phyloP scores from a whole-genome alignment of 2,797 vertebrate species.

The Cercopithecus petaurista region DNA sequence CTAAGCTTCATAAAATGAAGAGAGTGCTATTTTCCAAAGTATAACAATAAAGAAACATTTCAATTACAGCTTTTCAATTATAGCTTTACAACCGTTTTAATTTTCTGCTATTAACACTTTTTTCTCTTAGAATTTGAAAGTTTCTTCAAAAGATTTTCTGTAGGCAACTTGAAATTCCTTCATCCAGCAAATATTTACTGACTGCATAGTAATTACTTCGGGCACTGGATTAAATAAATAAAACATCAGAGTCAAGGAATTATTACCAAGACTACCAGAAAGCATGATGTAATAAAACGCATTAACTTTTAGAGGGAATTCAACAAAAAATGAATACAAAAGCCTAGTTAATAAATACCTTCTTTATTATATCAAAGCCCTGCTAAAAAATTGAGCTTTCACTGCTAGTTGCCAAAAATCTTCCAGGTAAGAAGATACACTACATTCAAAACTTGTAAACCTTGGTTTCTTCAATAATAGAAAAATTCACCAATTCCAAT shows the following conservation, averaged over 20 bases:
- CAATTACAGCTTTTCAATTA: conserved; percentile 5
- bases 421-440: background rate
- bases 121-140: conserved; percentile 39
- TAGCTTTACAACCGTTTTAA: conserved; percentile 20
- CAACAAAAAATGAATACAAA: conserved; percentile 40
- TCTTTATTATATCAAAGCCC: background rate
- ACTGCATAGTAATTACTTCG: conserved; percentile 12
- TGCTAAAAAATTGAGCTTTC: conserved; percentile 15
- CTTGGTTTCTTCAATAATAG: background rate
- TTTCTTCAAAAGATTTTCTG: conserved; percentile 27
- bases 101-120: conserved; percentile 28
- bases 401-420: background rate
- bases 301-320: background rate
- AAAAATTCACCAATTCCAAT: background rate
- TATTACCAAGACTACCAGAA: conserved; percentile 31
- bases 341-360: background rate
- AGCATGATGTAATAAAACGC: background rate
- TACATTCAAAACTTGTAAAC: background rate
- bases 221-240: conserved; percentile 30
- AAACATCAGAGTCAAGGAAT: conserved; percentile 22
- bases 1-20: background rate
- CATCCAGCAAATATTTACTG: conserved; percentile 37
- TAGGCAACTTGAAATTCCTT: conserved; percentile 4
- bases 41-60: conserved; percentile 18
- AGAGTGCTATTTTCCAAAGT: conserved; percentile 8